These are phyloP conservation scores for Cydia amplana DNA, from an alignment of 1,140 invertebrate genomes.

Conservation along the genomic window DNA sequence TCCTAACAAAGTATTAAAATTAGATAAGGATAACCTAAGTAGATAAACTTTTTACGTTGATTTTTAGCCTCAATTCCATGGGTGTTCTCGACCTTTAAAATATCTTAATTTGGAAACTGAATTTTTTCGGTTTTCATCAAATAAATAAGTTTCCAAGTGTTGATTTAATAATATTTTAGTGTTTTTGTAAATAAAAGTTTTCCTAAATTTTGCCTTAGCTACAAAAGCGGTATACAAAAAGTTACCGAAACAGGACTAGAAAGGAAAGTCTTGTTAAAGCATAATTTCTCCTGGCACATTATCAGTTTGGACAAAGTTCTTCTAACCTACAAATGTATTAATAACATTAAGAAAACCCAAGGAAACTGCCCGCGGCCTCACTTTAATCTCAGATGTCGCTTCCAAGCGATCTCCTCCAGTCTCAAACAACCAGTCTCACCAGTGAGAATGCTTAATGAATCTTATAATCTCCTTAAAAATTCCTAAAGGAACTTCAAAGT, in stretches of 20 bases:
- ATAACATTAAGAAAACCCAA: constrained; percentile 21
- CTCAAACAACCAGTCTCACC: constrained; percentile 34
- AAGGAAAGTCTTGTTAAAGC: background rate
- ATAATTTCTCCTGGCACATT: constrained; percentile 43
- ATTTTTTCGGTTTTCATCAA: too few species aligned
- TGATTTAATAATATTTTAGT: too few species aligned
- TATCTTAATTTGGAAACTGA: too few species aligned
- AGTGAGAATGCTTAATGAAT: constrained; percentile 72
- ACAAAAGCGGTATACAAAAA: background rate
- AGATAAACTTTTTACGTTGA: too few species aligned
- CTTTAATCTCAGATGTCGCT: constrained; percentile 71
- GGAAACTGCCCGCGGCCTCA: constrained; percentile 46
- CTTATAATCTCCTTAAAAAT: constrained; percentile 72
- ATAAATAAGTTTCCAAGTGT: too few species aligned
- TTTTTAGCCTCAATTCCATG: too few species aligned
- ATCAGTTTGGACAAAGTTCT: constrained; percentile 35
- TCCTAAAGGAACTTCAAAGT: constrained; percentile 65
- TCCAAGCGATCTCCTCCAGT: constrained; percentile 40
- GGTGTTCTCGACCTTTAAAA: too few species aligned
- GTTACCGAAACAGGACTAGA: background rate
- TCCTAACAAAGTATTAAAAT: too few species aligned
- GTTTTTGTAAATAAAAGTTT: too few species aligned
- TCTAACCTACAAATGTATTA: constrained; percentile 23
- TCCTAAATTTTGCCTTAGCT: background rate
- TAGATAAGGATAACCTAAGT: too few species aligned